phyloP scores from a whole-genome alignment of 2,888 invertebrate genomes.

The Microctonus brassicae region DNA sequence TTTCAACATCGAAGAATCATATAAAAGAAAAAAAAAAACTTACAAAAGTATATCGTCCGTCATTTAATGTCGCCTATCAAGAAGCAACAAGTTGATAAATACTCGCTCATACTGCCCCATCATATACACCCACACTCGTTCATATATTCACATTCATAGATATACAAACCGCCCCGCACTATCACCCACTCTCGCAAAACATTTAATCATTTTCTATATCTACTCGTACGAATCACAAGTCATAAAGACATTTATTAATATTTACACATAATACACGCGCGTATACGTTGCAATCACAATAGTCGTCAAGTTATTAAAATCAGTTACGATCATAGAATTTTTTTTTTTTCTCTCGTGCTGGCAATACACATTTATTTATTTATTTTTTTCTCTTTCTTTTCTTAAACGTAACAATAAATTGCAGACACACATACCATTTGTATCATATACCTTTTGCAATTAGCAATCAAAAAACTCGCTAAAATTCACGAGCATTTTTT shows the following conservation, averaged over 20 bases:
- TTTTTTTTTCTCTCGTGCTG: slow-evolving; percentile 8
- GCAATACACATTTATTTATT: slow-evolving; percentile 5
- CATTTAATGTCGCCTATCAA: slow-evolving; percentile 34
- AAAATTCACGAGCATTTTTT: background rate
- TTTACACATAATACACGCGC: slow-evolving; percentile 68
- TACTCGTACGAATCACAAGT: slow-evolving; percentile 49
- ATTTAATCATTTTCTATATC: slow-evolving; percentile 38
- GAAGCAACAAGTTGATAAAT: slow-evolving; percentile 32
- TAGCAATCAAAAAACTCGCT: background rate
- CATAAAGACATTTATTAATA: slow-evolving; percentile 54
- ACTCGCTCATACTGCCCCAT: background rate
- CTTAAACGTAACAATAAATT: background rate
- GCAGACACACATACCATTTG: background rate
- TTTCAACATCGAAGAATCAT: no score
- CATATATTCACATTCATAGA: background rate
- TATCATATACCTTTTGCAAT: slow-evolving; percentile 1
- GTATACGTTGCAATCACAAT: slow-evolving; percentile 69
- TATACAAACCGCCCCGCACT: background rate
- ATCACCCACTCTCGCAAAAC: background rate
- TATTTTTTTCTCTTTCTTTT: no score
- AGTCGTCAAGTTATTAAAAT: slow-evolving; percentile 42
- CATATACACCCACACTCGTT: background rate
- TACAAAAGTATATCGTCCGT: slow-evolving; percentile 19
- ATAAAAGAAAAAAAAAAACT: background rate
- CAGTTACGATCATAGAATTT: slow-evolving; percentile 16